A percentile compares a stretch with the other conserved stretches of the same genome.
phyloP scores from a whole-genome alignment of 2,797 vertebrate species.

The Cheirogaleus major region DNA sequence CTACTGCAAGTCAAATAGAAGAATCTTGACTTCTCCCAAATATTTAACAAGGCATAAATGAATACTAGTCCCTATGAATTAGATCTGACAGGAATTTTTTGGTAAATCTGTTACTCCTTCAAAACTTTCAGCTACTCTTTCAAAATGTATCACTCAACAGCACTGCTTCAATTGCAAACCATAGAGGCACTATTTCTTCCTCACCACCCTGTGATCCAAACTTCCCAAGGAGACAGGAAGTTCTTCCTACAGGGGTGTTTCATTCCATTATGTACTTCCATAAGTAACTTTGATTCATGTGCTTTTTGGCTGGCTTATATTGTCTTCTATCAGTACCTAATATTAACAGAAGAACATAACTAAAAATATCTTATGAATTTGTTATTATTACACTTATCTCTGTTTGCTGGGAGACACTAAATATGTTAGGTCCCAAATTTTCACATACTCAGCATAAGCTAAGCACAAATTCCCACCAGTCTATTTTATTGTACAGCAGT shows the following conservation, averaged over 20 bases:
- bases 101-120: constrained; percentile 1
- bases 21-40: constrained; percentile 13
- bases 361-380: background rate
- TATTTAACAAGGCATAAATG: constrained; percentile 8
- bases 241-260: background rate
- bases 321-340: background rate
- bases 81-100: background rate
- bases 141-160: constrained; percentile 25
- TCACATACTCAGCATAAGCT: background rate
- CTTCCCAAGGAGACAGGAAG: background rate
- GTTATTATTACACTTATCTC: background rate
- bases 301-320: constrained; percentile 25
- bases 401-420: background rate
- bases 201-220: background rate
- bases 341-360: background rate
- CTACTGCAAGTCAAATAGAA: background rate
- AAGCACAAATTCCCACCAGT: background rate
- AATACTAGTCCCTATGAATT: background rate
- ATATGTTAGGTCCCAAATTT: background rate
- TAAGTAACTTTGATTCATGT: constrained; percentile 9
- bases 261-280: background rate
- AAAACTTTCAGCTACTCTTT: constrained; percentile 36
- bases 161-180: background rate
- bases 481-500: background rate
- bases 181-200: background rate